Evolutionary conservation across 2,797 vertebrate species (phyloP), one percentile per base, ranked within the genome.

Genomic region (Pangasius krempfi): DNA sequence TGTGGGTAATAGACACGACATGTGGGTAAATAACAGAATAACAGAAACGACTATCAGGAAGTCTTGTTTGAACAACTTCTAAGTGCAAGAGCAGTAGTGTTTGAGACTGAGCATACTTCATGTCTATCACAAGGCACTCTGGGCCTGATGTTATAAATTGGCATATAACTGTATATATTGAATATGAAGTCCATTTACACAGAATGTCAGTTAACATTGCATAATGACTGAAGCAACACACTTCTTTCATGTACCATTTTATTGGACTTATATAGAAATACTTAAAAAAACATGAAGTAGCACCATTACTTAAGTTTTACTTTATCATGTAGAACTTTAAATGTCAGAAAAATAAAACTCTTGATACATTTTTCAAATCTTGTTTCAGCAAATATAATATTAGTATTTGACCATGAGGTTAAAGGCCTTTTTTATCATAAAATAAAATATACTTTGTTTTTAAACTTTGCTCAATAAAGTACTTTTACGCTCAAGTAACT

Each of bases 291-390:
- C 97, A 98, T 97, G 96, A 99, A 98, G 97, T 98, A 99, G 98
- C 98, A 99, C 98, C 98, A 97, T 98, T 98, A 98, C 97, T 97
- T 98, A 98, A 97, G 97, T 98, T 97, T 98, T 97, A 97, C 97
- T 97, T 98, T 98, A 98, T 98, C 98, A 97, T 98, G 98, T 98
- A 98, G 97, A 98, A 99, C 97, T 98, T 98, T 98, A 98, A 96
- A 98, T 98, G 98, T 98, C 98, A 99, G 97, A 99, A 99, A 99
- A 99, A 99, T 99, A 99, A 99, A 99, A 98, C 98, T 99, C 98
- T 99, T 97, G 97, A 99, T 99, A 98, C 98, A 98, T 98, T 98
- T 92, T 98, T 98, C 97, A 98, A 99, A 98, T 98, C 97, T 98
- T 97, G 97, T 99, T 96, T 99, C 98, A 98, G 98, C 97, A 99